Percentiles rank a stretch among this genome's conserved stretches.
Conservation (phyloP, 2,113 vertebrate species). For the Haplotaxodon microlepis region DNA sequence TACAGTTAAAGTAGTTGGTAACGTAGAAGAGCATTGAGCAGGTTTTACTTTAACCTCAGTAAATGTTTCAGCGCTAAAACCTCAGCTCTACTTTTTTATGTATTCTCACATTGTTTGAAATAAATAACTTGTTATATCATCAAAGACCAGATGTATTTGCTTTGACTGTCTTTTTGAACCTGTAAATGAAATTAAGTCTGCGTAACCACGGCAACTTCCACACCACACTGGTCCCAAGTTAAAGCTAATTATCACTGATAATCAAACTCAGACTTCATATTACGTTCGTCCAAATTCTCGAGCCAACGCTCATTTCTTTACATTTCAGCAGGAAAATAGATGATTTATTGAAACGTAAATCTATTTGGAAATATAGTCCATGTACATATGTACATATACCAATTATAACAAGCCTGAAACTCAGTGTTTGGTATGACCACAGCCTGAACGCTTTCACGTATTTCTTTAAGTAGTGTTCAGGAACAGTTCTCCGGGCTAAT, state of each 20-base stretch:
- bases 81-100: background rate
- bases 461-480: background rate
- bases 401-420: background rate
- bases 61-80: background rate
- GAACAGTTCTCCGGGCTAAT: rapidly evolving
- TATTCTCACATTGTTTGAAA: background rate
- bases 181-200: background rate
- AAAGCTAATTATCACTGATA: background rate
- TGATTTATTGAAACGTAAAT: background rate
- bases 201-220: rapidly evolving
- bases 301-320: background rate
- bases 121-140: background rate
- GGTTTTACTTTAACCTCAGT: background rate
- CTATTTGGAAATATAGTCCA: background rate
- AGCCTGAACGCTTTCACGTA: rapidly evolving
- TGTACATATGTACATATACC: rapidly evolving
- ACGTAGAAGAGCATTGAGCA: background rate
- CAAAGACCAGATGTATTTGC: rapidly evolving
- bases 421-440: background rate
- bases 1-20: background rate
- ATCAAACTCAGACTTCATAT: background rate
- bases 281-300: rapidly evolving
- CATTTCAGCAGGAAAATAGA: rapidly evolving
- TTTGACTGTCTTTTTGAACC: background rate
- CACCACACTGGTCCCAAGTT: background rate